phyloP scores from a whole-genome alignment of 2,113 vertebrate genomes.

The Trematocara variabile region DNA sequence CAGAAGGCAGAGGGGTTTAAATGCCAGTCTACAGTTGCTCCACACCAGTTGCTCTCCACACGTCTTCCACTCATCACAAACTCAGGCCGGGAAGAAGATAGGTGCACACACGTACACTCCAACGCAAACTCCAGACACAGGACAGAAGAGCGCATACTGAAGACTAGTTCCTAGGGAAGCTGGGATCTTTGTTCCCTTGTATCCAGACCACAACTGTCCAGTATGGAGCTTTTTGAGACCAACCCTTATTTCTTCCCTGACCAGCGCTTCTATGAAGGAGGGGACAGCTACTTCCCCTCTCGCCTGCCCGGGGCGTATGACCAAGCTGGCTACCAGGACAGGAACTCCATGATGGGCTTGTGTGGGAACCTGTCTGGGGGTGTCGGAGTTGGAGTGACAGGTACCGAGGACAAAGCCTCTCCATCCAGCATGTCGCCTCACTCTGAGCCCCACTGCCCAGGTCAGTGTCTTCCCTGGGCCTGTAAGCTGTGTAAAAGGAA shows the following conservation, averaged over 20 bases:
- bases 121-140: conserved; percentile 40
- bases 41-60: conserved; percentile 78
- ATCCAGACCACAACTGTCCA: conserved; percentile 17
- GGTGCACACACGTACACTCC: conserved; percentile 34
- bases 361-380: conserved; percentile 75
- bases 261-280: conserved; percentile 91
- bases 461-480: conserved; percentile 96
- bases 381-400: conserved; percentile 49
- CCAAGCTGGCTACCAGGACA: conserved; percentile 80
- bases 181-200: conserved; percentile 33
- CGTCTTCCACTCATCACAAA: conserved; percentile 77
- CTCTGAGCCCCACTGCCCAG: conserved; percentile 87
- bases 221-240: conserved; percentile 98
- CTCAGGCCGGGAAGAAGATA: conserved; percentile 42
- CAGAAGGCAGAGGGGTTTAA: conserved; percentile 96
- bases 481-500: conserved; percentile 96
- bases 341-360: conserved; percentile 79
- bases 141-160: conserved; percentile 38
- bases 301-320: conserved; percentile 83
- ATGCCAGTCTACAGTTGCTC: conserved; percentile 92
- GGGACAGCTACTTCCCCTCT: conserved; percentile 85
- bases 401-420: conserved; percentile 86
- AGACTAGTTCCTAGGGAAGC: conserved; percentile 29
- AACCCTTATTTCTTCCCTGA: conserved; percentile 95
- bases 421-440: conserved; percentile 72